Evolutionary conservation across 1,140 invertebrate genomes (phyloP).

Genomic region (Cryptotermes secundus): DNA sequence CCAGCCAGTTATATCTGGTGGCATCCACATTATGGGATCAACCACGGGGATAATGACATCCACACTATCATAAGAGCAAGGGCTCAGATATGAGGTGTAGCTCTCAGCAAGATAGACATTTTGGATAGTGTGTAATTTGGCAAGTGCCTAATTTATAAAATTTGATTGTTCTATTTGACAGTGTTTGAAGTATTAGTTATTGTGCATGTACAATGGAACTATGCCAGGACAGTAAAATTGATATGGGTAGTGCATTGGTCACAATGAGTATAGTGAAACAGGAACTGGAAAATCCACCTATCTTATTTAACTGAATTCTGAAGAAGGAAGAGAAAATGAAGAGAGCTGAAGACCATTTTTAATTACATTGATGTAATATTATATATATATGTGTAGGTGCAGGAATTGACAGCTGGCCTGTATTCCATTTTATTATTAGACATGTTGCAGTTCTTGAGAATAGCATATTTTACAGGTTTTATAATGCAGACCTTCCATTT

Average conservation of each 20-base stretch:
- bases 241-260: neutral
- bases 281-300: neutral
- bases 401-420: conserved; percentile 17
- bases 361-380: neutral
- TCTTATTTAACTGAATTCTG: neutral
- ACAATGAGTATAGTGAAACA: neutral
- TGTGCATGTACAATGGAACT: neutral
- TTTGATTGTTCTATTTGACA: neutral
- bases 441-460: neutral
- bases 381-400: conserved; percentile 1
- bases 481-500: neutral
- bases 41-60: neutral
- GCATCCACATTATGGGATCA: conserved; percentile 15
- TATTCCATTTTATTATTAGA: neutral
- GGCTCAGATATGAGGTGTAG: neutral
- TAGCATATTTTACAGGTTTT: neutral
- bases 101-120: neutral
- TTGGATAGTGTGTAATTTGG: conserved; percentile 10
- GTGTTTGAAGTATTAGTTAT: neutral
- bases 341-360: neutral
- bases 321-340: neutral
- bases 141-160: conserved; percentile 7
- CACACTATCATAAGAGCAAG: neutral
- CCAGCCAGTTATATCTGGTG: neutral
- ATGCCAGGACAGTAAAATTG: neutral